Conservation (phyloP, 2,888 invertebrate species). For the Aleiodes alternator region DNA sequence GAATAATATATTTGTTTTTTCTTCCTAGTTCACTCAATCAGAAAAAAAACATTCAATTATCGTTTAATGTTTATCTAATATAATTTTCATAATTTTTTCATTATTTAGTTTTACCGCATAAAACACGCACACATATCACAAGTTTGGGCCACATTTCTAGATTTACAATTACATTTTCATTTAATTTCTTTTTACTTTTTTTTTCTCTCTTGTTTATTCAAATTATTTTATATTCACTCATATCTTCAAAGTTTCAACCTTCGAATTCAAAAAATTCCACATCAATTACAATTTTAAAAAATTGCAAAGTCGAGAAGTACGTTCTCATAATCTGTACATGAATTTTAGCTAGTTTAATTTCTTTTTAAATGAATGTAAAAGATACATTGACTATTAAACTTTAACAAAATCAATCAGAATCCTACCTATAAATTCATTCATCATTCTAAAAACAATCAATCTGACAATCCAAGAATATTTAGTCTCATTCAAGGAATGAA, state of each 20-base stretch:
- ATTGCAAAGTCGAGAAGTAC: neutral
- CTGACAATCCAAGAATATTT: neutral
- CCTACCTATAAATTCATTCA: constrained; percentile 10
- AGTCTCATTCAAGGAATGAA: neutral
- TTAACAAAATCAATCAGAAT: constrained; percentile 16
- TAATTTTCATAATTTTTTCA: constrained; percentile 12
- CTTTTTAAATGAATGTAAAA: constrained; percentile 1
- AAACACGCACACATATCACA: constrained; percentile 34
- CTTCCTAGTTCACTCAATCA: constrained; percentile 7
- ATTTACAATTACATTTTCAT: constrained; percentile 22
- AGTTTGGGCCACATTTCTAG: constrained; percentile 34
- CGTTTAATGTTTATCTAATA: constrained; percentile 17
- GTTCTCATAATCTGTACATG: neutral
- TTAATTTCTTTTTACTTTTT: neutral
- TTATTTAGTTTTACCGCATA: constrained; percentile 22
- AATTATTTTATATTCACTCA: constrained; percentile 14
- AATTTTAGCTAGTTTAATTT: neutral
- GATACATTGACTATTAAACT: constrained; percentile 31
- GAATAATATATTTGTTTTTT: no score
- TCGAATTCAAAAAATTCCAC: constrained; percentile 1
- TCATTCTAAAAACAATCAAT: neutral
- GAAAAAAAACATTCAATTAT: constrained; percentile 9
- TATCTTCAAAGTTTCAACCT: neutral
- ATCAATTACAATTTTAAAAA: neutral
- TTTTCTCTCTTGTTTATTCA: no score